Conservation (phyloP, 2,888 invertebrate species). For the Dryobota labecula region DNA sequence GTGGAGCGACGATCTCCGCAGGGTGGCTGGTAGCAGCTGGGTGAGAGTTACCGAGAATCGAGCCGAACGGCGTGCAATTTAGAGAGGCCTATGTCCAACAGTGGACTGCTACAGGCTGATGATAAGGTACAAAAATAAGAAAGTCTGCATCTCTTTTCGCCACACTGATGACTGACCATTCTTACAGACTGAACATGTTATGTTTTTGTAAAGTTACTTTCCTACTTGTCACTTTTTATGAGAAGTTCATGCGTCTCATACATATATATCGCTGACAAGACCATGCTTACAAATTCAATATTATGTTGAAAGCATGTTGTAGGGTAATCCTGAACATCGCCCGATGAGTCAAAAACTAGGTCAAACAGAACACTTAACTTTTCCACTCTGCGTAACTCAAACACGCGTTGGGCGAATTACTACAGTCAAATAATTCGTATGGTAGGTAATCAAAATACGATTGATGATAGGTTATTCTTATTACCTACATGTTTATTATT, state of each 20-base stretch:
- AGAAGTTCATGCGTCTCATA: neutral
- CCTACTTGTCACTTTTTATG: no score
- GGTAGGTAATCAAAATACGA: neutral
- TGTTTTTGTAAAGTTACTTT: neutral
- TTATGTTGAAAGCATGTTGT: neutral
- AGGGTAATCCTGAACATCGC: constrained; percentile 78
- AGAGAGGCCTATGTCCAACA: no score
- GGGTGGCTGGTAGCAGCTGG: no score
- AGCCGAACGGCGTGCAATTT: no score
- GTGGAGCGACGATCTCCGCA: no score
- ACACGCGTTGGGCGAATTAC: constrained; percentile 2
- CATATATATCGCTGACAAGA: no score
- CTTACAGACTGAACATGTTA: neutral
- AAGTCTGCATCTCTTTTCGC: neutral
- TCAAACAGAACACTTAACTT: constrained; percentile 44
- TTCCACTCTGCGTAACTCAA: constrained; percentile 5
- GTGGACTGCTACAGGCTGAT: no score
- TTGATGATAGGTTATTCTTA: neutral
- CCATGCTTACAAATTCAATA: neutral
- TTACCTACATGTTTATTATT: neutral
- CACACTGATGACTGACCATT: neutral
- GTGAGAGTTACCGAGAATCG: no score
- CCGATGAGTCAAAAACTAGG: constrained; percentile 25
- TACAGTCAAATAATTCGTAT: neutral
- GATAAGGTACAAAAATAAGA: neutral